A percentile compares a stretch with the other conserved stretches of the same genome.
phyloP scores from a whole-genome alignment of 2,113 vertebrate genomes.

The Coracopsis vasa region DNA sequence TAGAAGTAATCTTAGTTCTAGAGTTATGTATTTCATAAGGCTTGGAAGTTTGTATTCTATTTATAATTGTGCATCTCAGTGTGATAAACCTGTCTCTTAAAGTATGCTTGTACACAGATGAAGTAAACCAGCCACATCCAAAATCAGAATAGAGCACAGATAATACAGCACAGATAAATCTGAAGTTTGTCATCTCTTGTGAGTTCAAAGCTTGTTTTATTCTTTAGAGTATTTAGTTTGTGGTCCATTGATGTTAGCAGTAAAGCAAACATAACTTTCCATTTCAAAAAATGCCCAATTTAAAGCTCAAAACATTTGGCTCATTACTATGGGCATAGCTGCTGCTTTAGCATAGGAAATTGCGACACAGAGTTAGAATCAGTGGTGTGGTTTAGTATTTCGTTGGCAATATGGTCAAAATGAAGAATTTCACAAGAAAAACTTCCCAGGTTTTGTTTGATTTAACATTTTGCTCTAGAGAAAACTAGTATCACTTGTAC shows the following conservation, averaged over 20 bases:
- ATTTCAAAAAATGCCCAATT: neutral
- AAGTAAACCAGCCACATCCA: neutral
- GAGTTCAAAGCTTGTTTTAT: neutral
- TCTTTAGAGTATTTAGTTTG: neutral
- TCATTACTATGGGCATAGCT: neutral
- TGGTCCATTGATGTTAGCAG: neutral
- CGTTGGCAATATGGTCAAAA: neutral
- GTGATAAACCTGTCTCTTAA: neutral
- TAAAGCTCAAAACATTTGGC: neutral
- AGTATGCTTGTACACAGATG: neutral
- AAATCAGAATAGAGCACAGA: neutral
- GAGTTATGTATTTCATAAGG: neutral
- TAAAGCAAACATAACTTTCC: neutral
- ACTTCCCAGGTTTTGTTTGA: neutral
- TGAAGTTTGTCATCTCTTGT: neutral
- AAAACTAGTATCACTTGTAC: neutral
- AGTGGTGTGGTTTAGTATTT: neutral
- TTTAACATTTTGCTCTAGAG: neutral
- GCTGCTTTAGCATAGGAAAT: neutral
- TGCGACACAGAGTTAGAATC: neutral
- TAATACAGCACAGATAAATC: neutral
- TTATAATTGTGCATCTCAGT: accelerated
- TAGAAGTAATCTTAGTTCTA: neutral
- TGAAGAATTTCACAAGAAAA: neutral
- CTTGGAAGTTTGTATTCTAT: neutral